Evolutionary conservation across 2,113 vertebrate genomes (phyloP).

Genomic region (Equus quagga): DNA sequence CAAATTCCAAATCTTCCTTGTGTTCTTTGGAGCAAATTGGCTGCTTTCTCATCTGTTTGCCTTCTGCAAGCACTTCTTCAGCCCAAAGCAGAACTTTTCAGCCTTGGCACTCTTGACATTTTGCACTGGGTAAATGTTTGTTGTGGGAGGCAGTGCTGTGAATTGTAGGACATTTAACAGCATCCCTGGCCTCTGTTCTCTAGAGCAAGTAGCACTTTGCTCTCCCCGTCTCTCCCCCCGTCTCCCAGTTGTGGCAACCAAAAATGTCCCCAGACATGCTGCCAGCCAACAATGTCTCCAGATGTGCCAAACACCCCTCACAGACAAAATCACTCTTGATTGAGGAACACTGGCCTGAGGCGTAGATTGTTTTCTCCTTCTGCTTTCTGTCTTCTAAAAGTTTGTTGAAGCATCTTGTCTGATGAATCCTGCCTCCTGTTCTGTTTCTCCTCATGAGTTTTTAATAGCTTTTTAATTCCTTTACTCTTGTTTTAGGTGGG

Average conservation of each 20-base stretch:
- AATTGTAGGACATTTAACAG: background rate
- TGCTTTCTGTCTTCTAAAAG: background rate
- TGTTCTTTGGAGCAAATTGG: background rate
- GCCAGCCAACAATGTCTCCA: background rate
- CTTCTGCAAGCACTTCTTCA: background rate
- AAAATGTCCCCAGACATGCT: background rate
- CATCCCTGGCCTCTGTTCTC: background rate
- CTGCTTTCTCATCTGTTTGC: background rate
- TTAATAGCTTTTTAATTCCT: constrained; percentile 16
- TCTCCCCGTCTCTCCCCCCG: too few relatives aligned
- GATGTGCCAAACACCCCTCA: background rate
- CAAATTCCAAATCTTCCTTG: background rate
- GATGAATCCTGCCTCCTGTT: background rate
- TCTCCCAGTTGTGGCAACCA: background rate
- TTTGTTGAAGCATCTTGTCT: background rate
- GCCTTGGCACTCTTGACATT: background rate
- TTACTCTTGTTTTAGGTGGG: background rate
- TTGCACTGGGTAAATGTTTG: background rate
- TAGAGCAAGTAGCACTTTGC: background rate
- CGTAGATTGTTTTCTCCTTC: background rate
- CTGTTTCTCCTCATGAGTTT: background rate
- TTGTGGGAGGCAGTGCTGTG: background rate
- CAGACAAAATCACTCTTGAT: background rate
- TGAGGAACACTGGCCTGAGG: background rate
- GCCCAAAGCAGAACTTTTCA: background rate